Evolutionary conservation across 2,113 vertebrate species (phyloP), one percentile per base, ranked within the genome.

Genomic region (Silurus asotus): DNA sequence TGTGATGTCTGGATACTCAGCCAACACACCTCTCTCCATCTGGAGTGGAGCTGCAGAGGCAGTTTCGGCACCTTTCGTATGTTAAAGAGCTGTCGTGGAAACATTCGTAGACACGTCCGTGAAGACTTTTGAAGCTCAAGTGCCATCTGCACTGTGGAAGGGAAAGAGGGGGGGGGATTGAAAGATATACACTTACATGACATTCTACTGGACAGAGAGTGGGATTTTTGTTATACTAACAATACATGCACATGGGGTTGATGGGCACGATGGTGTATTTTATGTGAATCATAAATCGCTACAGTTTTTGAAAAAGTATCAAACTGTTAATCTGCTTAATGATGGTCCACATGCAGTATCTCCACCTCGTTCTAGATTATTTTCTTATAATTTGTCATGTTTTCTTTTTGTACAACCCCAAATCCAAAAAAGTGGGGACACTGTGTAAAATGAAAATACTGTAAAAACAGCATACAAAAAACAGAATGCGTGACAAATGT

Each of bases 1-100:
- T 92, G 90, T 77, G 86, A 85, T 89, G 90, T 90, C 91, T 91
- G 91, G 72, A 82, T 86, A 64, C 48, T 91, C 91, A 90, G 89
- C 92, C 88, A 23, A 88, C 92, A 89, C 84, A 85, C 86, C 59
- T 11, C 48, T 83, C 82, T 88, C 88, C 89, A 87, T 89, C 70
- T 51, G 67, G 91, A 91, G 88, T 55, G 75, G 61, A 91, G 61
- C 70, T 8, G 28, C 0, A 70, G 86, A 87, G 87, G 84, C 76
- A 20, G 90, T 92, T 90, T 85, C 91, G 89, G 88, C 88, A 90
- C 87, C 89, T 91, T 49, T 87, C 37, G 49, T 49, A 25, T 67
- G 82, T 83, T 88, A 74, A 80, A 84, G 81, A 83, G 56, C 14
- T 77, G 67, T 86, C 58, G 72, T 8, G 56, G 55, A 81, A 65